Evolutionary conservation across 2,797 vertebrate genomes (phyloP).

Genomic region (Liasis olivaceus): DNA sequence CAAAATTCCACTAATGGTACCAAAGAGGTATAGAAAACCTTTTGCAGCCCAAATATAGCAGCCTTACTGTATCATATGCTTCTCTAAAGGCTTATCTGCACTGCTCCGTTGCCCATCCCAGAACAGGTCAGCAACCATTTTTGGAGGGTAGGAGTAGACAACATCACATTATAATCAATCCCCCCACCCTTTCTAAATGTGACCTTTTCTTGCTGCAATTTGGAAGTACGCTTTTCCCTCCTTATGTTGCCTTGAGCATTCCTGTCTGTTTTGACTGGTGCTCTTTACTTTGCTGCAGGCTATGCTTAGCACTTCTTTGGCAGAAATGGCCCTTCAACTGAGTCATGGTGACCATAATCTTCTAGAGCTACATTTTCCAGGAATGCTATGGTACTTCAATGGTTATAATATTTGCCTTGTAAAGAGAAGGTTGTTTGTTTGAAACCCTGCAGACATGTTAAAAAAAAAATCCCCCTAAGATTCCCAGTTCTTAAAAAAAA

Average conservation of each 20-base stretch:
- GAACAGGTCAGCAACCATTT: neutral
- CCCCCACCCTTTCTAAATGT: neutral
- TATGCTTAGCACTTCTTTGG: neutral
- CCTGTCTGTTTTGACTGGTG: neutral
- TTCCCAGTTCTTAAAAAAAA: no score
- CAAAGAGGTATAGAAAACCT: neutral
- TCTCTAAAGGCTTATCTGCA: neutral
- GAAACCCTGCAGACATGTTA: neutral
- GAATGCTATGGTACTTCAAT: neutral
- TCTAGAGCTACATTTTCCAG: neutral
- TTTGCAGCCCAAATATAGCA: neutral
- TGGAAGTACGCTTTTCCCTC: neutral
- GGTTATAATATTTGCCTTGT: neutral
- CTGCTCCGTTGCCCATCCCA: neutral
- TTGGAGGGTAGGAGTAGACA: neutral
- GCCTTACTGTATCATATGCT: neutral
- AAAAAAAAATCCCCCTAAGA: no score
- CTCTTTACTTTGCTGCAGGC: neutral
- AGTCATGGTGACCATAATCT: neutral
- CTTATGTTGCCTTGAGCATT: neutral
- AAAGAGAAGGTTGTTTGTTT: neutral
- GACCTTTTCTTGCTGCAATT: neutral
- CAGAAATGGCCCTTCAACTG: neutral
- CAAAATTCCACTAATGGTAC: neutral
- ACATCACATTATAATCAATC: neutral